A percentile compares a stretch with the other conserved stretches of the same genome.
Conservation (phyloP, 2,797 vertebrate species). For the Cyclura pinguis region DNA sequence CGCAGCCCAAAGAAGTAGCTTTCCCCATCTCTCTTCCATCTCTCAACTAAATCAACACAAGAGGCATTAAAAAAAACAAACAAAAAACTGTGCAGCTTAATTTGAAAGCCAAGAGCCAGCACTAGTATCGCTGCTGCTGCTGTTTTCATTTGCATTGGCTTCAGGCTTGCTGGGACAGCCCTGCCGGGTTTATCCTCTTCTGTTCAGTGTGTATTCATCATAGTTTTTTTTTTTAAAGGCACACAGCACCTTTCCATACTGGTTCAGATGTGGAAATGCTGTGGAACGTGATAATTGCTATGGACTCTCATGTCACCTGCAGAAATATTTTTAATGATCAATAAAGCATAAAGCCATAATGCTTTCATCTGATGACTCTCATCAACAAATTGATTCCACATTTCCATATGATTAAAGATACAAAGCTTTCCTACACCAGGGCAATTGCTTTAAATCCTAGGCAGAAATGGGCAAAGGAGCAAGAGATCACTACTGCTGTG, state of each 20-base stretch:
- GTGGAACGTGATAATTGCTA: constrained; percentile 63
- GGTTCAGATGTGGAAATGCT: constrained; percentile 45
- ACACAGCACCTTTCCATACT: constrained; percentile 19
- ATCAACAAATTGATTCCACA: constrained; percentile 66
- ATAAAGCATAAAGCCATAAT: constrained; percentile 61
- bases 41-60: not conserved
- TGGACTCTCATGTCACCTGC: constrained; percentile 58
- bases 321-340: constrained; percentile 74
- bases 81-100: not conserved
- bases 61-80: not conserved
- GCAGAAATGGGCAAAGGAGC: constrained; percentile 27
- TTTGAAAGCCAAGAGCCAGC: constrained; percentile 7
- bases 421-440: constrained; percentile 27
- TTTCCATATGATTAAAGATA: constrained; percentile 70
- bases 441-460: constrained; percentile 52
- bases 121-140: not conserved
- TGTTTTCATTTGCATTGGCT: not conserved
- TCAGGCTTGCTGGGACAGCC: constrained; percentile 5
- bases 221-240: constrained; percentile 52
- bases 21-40: not conserved
- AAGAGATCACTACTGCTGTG: not conserved
- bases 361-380: constrained; percentile 64
- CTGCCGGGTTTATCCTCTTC: constrained; percentile 41
- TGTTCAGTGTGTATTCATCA: not conserved
- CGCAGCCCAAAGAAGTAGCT: not conserved